Percentiles rank a stretch among this genome's conserved stretches.
These are phyloP conservation scores for Pantherophis alleghaniensis DNA, from an alignment of 2,797 vertebrate species.

Conservation along the genomic window DNA sequence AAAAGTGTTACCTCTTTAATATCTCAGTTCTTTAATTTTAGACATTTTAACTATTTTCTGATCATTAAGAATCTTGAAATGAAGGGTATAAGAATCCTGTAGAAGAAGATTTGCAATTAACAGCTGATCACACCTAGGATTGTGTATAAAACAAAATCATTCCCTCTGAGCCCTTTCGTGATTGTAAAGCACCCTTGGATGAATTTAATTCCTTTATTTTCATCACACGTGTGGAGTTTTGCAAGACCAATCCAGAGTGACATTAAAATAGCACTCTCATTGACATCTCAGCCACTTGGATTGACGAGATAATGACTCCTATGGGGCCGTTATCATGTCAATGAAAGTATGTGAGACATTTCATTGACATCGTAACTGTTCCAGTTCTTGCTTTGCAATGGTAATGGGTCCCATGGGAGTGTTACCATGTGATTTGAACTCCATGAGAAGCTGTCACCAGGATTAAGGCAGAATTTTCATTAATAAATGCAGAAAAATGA, in stretches of 20 bases:
- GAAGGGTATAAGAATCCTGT: background rate
- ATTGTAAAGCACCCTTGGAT: background rate
- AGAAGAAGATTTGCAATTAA: background rate
- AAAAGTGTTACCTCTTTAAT: background rate
- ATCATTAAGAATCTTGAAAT: background rate
- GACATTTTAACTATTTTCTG: background rate
- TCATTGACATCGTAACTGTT: conserved; percentile 55
- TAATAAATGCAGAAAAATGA: conserved; percentile 16
- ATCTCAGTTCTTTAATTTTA: background rate
- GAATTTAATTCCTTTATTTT: conserved; percentile 46
- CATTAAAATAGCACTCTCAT: conserved; percentile 44
- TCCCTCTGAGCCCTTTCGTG: background rate
- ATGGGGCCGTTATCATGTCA: conserved; percentile 39
- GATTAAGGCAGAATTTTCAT: conserved; percentile 22
- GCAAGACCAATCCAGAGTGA: conserved; percentile 11
- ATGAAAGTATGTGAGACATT: conserved; percentile 48
- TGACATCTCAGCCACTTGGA: conserved; percentile 39
- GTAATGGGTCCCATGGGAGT: conserved; percentile 34
- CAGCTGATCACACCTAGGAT: background rate
- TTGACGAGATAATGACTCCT: conserved; percentile 45
- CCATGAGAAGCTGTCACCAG: conserved; percentile 12
- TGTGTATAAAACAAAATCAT: background rate
- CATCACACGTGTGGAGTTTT: background rate
- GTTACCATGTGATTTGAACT: background rate
- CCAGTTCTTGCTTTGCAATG: conserved; percentile 18